These are phyloP conservation scores for Heliangelus exortis DNA, from an alignment of 2,797 vertebrate species.

Conservation along the genomic window DNA sequence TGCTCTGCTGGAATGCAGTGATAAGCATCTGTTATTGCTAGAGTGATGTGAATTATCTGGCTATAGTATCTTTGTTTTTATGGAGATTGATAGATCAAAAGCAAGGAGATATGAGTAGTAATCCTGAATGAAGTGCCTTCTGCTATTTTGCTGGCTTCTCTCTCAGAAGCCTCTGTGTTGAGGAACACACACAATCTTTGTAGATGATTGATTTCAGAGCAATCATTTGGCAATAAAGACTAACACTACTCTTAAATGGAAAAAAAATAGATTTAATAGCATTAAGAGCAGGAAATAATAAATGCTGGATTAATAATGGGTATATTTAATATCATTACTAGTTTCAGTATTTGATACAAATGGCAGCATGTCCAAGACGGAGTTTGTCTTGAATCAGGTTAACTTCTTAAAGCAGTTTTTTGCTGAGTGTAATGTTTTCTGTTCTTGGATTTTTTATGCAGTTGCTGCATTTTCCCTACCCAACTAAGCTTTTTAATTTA, in stretches of 20 bases:
- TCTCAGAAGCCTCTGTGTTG: background rate
- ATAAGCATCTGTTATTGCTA: slow-evolving; percentile 5
- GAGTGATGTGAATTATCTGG: background rate
- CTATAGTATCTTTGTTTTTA: slow-evolving; percentile 2
- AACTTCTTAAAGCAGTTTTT: background rate
- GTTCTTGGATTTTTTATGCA: background rate
- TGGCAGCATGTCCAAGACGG: background rate
- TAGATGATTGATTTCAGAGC: background rate
- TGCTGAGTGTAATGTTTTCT: background rate
- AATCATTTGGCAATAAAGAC: background rate
- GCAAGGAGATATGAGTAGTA: background rate
- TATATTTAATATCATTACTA: background rate
- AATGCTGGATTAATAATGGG: background rate
- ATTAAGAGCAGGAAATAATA: background rate
- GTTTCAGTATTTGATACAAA: background rate
- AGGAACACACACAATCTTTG: background rate
- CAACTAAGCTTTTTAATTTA: background rate
- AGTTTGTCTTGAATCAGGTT: background rate
- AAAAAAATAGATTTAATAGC: background rate
- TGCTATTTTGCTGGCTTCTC: background rate
- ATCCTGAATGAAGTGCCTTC: background rate
- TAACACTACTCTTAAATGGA: background rate
- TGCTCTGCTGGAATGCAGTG: slow-evolving; percentile 5
- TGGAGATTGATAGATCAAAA: background rate
- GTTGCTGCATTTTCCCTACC: background rate